These are phyloP conservation scores for Elmis aenea DNA, from an alignment of 2,888 invertebrate genomes.

Conservation along the genomic window DNA sequence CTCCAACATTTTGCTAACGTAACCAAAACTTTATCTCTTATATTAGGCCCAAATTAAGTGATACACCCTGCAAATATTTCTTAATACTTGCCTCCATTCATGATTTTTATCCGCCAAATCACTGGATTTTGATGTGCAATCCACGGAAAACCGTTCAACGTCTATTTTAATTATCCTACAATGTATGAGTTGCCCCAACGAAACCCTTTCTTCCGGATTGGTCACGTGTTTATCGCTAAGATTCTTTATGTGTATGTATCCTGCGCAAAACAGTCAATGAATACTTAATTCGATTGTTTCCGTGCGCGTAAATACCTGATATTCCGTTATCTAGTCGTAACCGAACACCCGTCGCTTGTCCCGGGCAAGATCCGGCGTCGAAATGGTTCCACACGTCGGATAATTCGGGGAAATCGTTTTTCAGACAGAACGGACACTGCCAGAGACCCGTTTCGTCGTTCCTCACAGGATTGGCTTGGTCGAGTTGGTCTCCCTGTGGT, in stretches of 20 bases:
- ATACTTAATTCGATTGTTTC: background rate
- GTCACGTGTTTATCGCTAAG: conserved; percentile 89
- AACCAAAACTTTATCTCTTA: no score
- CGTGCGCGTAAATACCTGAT: conserved; percentile 53
- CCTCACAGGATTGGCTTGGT: conserved; percentile 92
- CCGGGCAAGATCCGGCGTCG: conserved; percentile 92
- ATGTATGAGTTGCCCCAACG: conserved; percentile 76
- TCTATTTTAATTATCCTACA: conserved; percentile 93
- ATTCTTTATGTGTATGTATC: conserved; percentile 91
- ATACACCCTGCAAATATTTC: no score
- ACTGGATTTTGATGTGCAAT: conserved; percentile 89
- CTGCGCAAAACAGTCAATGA: conserved; percentile 55
- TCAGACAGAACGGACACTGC: conserved; percentile 97
- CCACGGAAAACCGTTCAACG: conserved; percentile 87
- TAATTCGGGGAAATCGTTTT: conserved; percentile 92
- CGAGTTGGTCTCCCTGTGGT: conserved; percentile 88
- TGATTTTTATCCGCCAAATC: conserved; percentile 87
- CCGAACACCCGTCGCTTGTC: conserved; percentile 89
- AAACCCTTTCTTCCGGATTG: conserved; percentile 89
- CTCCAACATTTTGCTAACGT: no score
- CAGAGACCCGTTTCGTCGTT: conserved; percentile 92
- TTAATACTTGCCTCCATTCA: conserved; percentile 83
- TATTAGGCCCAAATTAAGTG: no score
- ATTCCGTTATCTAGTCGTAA: conserved; percentile 82
- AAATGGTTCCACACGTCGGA: conserved; percentile 99